Evolutionary conservation across 1,140 invertebrate species (phyloP).

Genomic region (Akabosia matsudoensis): DNA sequence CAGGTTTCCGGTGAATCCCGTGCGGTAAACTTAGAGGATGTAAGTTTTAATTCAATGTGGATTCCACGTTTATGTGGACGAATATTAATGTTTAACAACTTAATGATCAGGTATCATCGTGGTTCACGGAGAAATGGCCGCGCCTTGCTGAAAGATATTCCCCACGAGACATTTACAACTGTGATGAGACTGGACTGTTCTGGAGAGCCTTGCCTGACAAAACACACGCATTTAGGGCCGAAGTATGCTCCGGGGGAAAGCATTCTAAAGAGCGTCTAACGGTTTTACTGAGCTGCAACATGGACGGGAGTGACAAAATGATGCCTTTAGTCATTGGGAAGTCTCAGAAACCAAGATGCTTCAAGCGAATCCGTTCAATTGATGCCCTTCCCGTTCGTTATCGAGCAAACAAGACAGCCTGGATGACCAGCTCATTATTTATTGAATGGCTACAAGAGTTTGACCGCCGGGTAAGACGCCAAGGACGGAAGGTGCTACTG

Average conservation of each 20-base stretch:
- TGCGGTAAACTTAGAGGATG: conserved; percentile 29
- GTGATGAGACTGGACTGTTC: conserved; percentile 56
- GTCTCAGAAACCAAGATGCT: conserved; percentile 53
- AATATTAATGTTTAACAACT: no score
- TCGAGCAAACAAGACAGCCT: conserved; percentile 53
- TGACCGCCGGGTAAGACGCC: conserved; percentile 9
- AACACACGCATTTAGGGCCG: conserved; percentile 51
- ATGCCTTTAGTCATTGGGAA: conserved; percentile 55
- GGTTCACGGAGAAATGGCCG: conserved; percentile 13
- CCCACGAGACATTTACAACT: conserved; percentile 53
- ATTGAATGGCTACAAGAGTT: conserved; percentile 37
- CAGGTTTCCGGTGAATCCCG: conserved; percentile 40
- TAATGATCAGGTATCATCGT: no score
- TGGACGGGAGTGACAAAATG: conserved; percentile 53
- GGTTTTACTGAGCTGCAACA: conserved; percentile 52
- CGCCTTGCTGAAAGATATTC: conserved; percentile 48
- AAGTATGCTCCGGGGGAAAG: conserved; percentile 53
- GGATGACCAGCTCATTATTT: conserved; percentile 53
- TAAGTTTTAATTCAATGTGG: no score
- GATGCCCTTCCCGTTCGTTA: conserved; percentile 49
- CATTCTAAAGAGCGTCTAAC: conserved; percentile 54
- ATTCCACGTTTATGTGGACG: no score
- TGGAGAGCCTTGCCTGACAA: conserved; percentile 53
- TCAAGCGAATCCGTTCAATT: conserved; percentile 49
- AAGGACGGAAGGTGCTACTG: conserved; percentile 53